A percentile compares a stretch with the other conserved stretches of the same genome.
These are phyloP conservation scores for Falco naumanni DNA, from an alignment of 2,797 vertebrate species.

Conservation along the genomic window DNA sequence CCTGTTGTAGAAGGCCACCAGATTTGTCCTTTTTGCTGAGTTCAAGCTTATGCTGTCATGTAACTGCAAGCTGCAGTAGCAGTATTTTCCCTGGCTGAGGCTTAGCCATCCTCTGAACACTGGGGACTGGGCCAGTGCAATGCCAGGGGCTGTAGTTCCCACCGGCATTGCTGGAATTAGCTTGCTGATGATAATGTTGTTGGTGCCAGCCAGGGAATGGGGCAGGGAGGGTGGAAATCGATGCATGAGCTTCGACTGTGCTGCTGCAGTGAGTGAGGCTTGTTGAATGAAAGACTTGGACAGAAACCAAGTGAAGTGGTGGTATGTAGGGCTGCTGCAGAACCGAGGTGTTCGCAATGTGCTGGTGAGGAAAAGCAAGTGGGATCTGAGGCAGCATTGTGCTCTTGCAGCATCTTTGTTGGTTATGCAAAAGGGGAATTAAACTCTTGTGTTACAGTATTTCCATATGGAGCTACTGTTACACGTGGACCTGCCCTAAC, in stretches of 20 bases:
- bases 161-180: not conserved
- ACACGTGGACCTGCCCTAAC: not conserved
- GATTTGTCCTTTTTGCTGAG: not conserved
- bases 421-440: not conserved
- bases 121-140: rapidly evolving
- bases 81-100: not conserved
- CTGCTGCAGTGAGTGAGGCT: not conserved
- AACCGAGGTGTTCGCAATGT: not conserved
- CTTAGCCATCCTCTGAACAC: not conserved
- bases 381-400: not conserved
- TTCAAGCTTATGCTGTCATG: not conserved
- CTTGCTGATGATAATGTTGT: not conserved
- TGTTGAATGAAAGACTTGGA: constrained; percentile 12
- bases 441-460: not conserved
- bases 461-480: constrained; percentile 2
- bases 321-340: not conserved
- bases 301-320: not conserved
- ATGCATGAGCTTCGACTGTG: not conserved
- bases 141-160: not conserved
- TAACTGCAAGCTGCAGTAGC: not conserved
- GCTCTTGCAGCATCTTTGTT: not conserved
- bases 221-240: rapidly evolving
- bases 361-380: not conserved
- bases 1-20: not conserved
- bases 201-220: not conserved